These are phyloP conservation scores for Phalacrocorax aristotelis DNA, from an alignment of 2,113 vertebrate species.

Conservation along the genomic window DNA sequence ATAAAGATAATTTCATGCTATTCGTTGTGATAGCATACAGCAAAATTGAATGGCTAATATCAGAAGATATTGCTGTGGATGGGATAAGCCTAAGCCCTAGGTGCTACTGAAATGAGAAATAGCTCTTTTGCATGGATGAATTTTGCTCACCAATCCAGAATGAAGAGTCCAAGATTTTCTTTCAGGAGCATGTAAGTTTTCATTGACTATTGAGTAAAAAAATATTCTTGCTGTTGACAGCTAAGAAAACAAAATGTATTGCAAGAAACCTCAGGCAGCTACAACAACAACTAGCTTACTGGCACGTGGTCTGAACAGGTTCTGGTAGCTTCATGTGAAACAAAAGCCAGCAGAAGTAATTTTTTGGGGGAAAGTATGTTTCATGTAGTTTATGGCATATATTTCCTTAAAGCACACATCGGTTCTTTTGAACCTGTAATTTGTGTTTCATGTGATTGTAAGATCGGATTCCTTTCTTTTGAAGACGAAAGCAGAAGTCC, in stretches of 20 bases:
- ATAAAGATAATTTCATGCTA: neutral
- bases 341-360: neutral
- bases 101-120: neutral
- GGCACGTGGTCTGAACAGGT: neutral
- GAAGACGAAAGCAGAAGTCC: neutral
- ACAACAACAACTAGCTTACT: conserved; percentile 29
- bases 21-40: neutral
- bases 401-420: neutral
- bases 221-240: conserved; percentile 47
- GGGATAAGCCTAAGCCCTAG: neutral
- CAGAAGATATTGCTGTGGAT: neutral
- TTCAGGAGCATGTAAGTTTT: neutral
- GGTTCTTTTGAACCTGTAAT: neutral
- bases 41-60: neutral
- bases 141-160: neutral
- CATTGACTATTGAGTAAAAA: neutral
- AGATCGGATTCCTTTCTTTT: neutral
- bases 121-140: neutral
- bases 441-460: neutral
- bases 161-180: neutral
- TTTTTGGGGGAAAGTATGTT: neutral
- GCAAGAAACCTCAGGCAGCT: conserved; percentile 30
- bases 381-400: neutral
- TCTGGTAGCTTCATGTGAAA: neutral
- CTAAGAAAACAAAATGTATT: conserved; percentile 47